These are phyloP conservation scores for Cromileptes altivelis DNA, from an alignment of 2,113 vertebrate species.

Conservation along the genomic window DNA sequence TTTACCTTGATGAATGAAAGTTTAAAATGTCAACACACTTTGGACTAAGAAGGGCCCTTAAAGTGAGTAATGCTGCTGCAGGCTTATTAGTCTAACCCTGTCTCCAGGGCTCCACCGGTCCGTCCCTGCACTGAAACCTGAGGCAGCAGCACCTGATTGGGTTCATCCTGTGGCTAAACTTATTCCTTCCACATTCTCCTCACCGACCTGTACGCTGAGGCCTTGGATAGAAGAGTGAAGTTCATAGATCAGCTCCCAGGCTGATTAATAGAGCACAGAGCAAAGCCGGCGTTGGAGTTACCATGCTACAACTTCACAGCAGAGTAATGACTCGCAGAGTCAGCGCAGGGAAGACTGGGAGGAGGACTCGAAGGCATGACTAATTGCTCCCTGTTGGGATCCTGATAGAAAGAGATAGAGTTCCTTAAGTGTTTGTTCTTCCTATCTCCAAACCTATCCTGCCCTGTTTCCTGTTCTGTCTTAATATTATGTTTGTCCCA, in stretches of 20 bases:
- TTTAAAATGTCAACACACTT: conserved; percentile 17
- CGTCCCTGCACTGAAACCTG: not conserved
- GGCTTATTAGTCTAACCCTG: conserved; percentile 11
- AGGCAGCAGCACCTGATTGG: conserved; percentile 34
- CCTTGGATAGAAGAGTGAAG: conserved; percentile 10
- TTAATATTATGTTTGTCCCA: conserved; percentile 17
- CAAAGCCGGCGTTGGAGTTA: conserved; percentile 26
- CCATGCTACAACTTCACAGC: conserved; percentile 42
- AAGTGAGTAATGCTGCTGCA: conserved; percentile 9
- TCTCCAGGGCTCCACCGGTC: conserved; percentile 25
- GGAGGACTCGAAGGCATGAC: conserved; percentile 51
- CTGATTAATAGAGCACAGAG: conserved; percentile 71
- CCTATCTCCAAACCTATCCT: conserved; percentile 17
- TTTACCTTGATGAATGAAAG: not conserved
- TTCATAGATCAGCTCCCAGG: conserved; percentile 68
- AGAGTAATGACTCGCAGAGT: conserved; percentile 53
- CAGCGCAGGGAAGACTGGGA: conserved; percentile 9
- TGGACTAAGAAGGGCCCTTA: not conserved
- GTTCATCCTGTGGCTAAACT: conserved; percentile 20
- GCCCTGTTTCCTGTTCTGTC: conserved; percentile 14
- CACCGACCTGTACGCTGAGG: not conserved
- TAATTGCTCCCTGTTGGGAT: conserved; percentile 58
- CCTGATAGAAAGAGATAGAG: conserved; percentile 33
- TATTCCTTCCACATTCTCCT: conserved; percentile 26
- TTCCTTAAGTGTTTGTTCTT: conserved; percentile 44